Conservation (phyloP, 2,797 vertebrate genomes). For the Anableps anableps region DNA sequence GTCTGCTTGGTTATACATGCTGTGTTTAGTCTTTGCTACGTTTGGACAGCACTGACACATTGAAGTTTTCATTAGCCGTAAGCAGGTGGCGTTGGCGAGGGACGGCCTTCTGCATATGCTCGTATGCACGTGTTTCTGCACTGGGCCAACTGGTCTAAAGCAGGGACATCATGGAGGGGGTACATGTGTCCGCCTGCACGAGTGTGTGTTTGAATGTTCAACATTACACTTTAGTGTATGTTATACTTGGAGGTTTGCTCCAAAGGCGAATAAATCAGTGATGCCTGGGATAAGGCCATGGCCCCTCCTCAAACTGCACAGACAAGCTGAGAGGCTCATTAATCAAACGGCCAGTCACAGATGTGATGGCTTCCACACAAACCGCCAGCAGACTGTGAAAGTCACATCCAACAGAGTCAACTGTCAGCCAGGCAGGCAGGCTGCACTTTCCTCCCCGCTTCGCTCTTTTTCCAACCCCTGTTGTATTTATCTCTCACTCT, state of each 20-base stretch:
- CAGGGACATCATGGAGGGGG: conserved; percentile 63
- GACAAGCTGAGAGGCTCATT: conserved; percentile 97
- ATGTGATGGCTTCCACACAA: conserved; percentile 96
- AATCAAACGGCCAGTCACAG: conserved; percentile 96
- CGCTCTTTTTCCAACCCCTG: conserved; percentile 42
- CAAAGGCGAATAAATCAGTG: conserved; percentile 90
- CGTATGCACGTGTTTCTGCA: conserved; percentile 43
- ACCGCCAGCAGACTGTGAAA: conserved; percentile 98
- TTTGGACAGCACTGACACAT: conserved; percentile 86
- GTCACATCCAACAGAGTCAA: conserved; percentile 93
- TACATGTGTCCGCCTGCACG: conserved; percentile 62
- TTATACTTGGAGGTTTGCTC: conserved; percentile 85
- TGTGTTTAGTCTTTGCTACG: conserved; percentile 86
- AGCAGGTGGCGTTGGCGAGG: conserved; percentile 82
- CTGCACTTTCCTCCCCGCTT: conserved; percentile 57
- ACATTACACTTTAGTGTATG: conserved; percentile 83
- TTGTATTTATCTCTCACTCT: conserved; percentile 72
- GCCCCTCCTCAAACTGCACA: conserved; percentile 90
- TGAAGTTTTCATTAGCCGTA: conserved; percentile 93
- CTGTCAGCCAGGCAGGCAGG: conserved; percentile 84
- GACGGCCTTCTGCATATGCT: conserved; percentile 44
- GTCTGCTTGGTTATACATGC: conserved; percentile 87
- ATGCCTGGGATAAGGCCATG: conserved; percentile 92
- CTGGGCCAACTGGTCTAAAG: conserved; percentile 58
- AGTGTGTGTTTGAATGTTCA: conserved; percentile 83